These are phyloP conservation scores for Isichthys henryi DNA, from an alignment of 2,113 vertebrate species.

Conservation along the genomic window DNA sequence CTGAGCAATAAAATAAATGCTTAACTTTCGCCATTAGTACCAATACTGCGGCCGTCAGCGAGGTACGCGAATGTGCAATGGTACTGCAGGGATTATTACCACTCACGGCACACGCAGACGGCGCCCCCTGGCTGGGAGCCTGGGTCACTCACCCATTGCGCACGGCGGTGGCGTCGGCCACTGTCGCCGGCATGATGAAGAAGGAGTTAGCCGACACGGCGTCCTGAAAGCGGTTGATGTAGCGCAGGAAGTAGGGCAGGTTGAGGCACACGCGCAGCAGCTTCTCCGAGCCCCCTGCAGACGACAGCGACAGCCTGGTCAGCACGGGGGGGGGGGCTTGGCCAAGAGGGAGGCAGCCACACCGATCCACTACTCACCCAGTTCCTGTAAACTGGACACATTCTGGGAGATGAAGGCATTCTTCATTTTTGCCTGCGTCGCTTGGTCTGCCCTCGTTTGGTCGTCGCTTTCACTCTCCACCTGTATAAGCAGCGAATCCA, in stretches of 20 bases:
- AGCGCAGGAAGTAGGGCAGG: slow-evolving; percentile 92
- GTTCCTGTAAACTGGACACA: slow-evolving; percentile 93
- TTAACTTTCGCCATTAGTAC: not conserved
- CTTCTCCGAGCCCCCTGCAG: slow-evolving; percentile 90
- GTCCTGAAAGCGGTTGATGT: slow-evolving; percentile 99
- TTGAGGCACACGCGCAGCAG: slow-evolving; percentile 92
- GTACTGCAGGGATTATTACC: not conserved
- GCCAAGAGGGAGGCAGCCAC: not conserved
- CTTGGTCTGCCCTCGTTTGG: slow-evolving; percentile 75
- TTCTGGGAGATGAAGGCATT: slow-evolving; percentile 96
- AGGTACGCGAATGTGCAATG: not conserved
- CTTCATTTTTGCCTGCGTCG: slow-evolving; percentile 83
- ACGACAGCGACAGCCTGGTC: not conserved
- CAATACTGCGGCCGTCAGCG: too few species aligned
- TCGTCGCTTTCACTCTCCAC: slow-evolving; percentile 85
- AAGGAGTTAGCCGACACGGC: slow-evolving; percentile 94
- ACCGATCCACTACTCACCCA: slow-evolving; percentile 66
- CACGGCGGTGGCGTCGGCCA: slow-evolving; percentile 94
- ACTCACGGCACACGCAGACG: not conserved
- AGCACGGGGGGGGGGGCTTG: too few species aligned
- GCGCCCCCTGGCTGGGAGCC: not conserved
- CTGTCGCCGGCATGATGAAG: slow-evolving; percentile 97
- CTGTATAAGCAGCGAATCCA: slow-evolving; percentile 41
- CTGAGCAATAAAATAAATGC: not conserved
- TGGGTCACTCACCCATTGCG: slow-evolving; percentile 80